phyloP scores from a whole-genome alignment of 2,888 invertebrate genomes.

The Nomada goodeniana region DNA sequence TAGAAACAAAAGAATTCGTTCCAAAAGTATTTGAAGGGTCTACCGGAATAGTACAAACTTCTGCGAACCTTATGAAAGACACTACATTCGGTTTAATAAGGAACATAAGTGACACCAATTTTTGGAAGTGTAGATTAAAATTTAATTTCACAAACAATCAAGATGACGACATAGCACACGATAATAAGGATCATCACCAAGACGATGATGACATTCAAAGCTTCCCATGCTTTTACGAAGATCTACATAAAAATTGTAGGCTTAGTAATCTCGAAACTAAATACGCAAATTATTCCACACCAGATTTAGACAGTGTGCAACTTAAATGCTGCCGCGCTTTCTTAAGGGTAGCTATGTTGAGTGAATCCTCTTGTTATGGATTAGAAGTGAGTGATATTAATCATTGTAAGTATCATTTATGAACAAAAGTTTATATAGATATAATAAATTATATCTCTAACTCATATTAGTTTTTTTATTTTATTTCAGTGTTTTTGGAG shows the following conservation, averaged over 20 bases:
- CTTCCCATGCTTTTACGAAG: constrained; percentile 83
- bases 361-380: constrained; percentile 81
- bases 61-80: constrained; percentile 81
- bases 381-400: constrained; percentile 79
- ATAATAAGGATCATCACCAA: constrained; percentile 56
- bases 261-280: constrained; percentile 80
- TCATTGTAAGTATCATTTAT: constrained; percentile 76
- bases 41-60: constrained; percentile 85
- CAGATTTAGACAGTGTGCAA: constrained; percentile 78
- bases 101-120: constrained; percentile 80
- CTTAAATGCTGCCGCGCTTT: constrained; percentile 82
- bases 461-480: constrained; percentile 17
- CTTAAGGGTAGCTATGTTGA: constrained; percentile 81
- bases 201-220: constrained; percentile 73
- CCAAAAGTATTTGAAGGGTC: constrained; percentile 81
- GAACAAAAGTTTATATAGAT: not conserved
- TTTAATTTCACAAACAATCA: constrained; percentile 66
- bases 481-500: constrained; percentile 84
- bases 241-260: constrained; percentile 77
- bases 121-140: constrained; percentile 83
- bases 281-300: constrained; percentile 81
- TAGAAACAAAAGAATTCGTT: constrained; percentile 79
- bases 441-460: constrained; percentile 14
- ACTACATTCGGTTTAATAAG: constrained; percentile 83
- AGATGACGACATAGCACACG: constrained; percentile 59